Conservation (phyloP, 2,888 invertebrate genomes). For the Drosophila sordidapex region DNA sequence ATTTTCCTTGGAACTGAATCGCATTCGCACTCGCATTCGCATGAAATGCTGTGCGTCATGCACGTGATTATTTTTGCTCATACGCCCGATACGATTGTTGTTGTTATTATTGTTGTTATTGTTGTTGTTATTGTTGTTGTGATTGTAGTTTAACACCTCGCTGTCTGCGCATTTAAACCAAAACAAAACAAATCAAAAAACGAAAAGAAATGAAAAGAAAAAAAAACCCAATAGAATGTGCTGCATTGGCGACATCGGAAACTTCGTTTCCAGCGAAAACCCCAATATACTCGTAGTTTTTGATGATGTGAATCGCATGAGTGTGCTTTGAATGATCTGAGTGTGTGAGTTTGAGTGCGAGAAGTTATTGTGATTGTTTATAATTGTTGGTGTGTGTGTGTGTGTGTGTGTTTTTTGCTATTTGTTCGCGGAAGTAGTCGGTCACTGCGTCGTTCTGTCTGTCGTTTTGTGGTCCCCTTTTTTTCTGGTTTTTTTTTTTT, state of each 20-base stretch:
- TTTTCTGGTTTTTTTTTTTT: neutral
- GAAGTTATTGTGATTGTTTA: slow-evolving; percentile 46
- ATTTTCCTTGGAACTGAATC: slow-evolving; percentile 39
- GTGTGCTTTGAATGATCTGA: neutral
- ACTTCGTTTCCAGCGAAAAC: slow-evolving; percentile 46
- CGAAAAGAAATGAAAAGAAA: slow-evolving; percentile 1
- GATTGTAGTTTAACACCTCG: slow-evolving; percentile 57
- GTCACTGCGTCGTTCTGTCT: slow-evolving; percentile 9
- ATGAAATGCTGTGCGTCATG: slow-evolving; percentile 59
- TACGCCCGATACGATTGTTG: slow-evolving; percentile 26
- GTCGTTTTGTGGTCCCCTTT: slow-evolving; percentile 8
- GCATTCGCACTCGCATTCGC: slow-evolving; percentile 47
- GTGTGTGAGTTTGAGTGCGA: slow-evolving; percentile 7
- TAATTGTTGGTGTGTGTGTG: slow-evolving; percentile 27
- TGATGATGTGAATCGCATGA: slow-evolving; percentile 16
- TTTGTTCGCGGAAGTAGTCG: slow-evolving; percentile 61
- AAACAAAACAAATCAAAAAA: slow-evolving; percentile 3
- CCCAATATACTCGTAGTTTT: slow-evolving; percentile 23
- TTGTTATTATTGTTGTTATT: neutral
- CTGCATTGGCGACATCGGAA: slow-evolving; percentile 60
- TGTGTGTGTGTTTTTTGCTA: slow-evolving; percentile 6
- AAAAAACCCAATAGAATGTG: slow-evolving; percentile 44
- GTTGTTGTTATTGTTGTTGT: slow-evolving; percentile 15
- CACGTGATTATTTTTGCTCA: slow-evolving; percentile 59
- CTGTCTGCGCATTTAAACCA: slow-evolving; percentile 44